Evolutionary conservation across 2,113 vertebrate genomes (phyloP), one percentile per base, ranked within the genome.

Genomic region (Hypocryptadius cinnamomeus): DNA sequence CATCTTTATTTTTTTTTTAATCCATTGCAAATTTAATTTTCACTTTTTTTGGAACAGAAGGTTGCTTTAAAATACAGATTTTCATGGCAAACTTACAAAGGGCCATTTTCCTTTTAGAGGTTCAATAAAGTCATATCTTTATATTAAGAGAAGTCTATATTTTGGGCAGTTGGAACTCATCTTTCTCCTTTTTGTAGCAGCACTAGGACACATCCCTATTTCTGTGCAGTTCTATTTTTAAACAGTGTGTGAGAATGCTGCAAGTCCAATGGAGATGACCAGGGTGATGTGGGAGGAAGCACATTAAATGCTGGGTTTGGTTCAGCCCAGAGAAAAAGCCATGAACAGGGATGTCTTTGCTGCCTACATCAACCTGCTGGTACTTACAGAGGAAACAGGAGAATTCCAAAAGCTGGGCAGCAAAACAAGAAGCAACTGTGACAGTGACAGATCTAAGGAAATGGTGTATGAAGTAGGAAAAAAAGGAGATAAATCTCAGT

Each of bases 401-500:
- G 45, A 48, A 20, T 44, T 57, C 27, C 61, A 72, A 50, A 59
- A 88, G 33, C 21, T 88, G 30, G 71, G 39, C 51, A 85, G 48
- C 23, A 72, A 77, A 93, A 31, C 37, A 42, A 78, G 50, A 61
- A 78, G 20, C 9, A 70, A 5, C 21, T 15, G 31, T 47, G 33
- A 6, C 10, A 14, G 30, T 24, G 54, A 56, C 0, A 87, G 23
- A n/a, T 18, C 21, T 40, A n/a, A 78, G 50, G 39, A 74, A 91
- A 53, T 31, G 0, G 11, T 20, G 13, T 4, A 18, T 33, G 71
- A 57, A 47, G 48, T 1, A n/a, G 15, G 23, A 3, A 9, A 39
- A 60, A 79, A 80, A 48, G 13, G 0, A 40, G 37, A 48, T 25
- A 11, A 70, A 50, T 37, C 17, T 59, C 23, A 14, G 24, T 35